Evolutionary conservation across 2,888 invertebrate species (phyloP), one percentile per base, ranked within the genome.

Genomic region (Latrodectus hesperus): DNA sequence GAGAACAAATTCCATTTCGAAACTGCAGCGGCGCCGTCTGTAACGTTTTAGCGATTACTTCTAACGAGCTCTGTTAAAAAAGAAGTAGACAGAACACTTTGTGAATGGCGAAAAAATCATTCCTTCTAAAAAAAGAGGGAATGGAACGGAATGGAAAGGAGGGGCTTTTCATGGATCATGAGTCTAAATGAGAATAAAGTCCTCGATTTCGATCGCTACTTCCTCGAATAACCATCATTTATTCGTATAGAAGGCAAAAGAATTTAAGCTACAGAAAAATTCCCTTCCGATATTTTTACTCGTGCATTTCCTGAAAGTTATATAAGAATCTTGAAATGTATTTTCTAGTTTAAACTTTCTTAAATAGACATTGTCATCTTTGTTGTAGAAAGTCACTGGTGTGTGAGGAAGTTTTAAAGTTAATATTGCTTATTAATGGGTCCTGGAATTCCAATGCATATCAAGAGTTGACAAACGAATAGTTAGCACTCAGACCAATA

Each of bases 131-230:
- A 65, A 22, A 22, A 52, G 22, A 53, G 52, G 12, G 26, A 49
- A 80, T 60, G 64, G 64, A 64, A 22, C 53, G 49, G 49, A 65
- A 64, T 64, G 60, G 64, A 79, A 71, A 60, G 22, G 79, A 52
- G 67, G 73, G 67, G 74, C 73, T 74, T 80, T 81, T 81, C 81
- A 81, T 81, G 81, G 81, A 81, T 81, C 81, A 81, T 81, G 81
- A 81, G 81, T 73, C 81, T 81, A 81, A 81, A 81, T 81, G 81
- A 81, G 81, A 81, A 81, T 81, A 73, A 81, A 81, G 81, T 81
- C 81, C 73, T 51, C 81, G 81, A 81, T 81, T 81, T 81, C 81
- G 81, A 81, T 81, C 81, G 74, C 81, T 73, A 73, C 67, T 73
- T 81, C 74, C 53, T 73, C 67, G 81, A 81, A 81, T 81, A 74